Percentiles rank a stretch among this genome's conserved stretches.
Conservation (phyloP, 1,140 invertebrate species). For the Rhagoletis pomonella region DNA sequence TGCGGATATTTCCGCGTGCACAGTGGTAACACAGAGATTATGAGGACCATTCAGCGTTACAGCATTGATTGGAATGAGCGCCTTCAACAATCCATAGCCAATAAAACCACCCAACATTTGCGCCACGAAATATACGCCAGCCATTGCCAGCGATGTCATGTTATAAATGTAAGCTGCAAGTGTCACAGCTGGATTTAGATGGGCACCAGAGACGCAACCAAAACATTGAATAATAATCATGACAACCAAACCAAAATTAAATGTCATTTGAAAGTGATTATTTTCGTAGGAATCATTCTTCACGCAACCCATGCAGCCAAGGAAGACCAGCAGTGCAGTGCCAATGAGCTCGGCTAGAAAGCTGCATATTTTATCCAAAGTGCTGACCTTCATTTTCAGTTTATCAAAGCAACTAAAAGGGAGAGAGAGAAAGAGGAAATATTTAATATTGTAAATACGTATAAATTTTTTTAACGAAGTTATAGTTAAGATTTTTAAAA, state of each 20-base stretch:
- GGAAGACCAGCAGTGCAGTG: constrained; percentile 83
- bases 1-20: constrained; percentile 73
- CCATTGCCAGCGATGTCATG: constrained; percentile 77
- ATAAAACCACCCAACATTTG: constrained; percentile 83
- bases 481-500: no score
- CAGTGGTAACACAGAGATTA: constrained; percentile 79
- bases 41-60: constrained; percentile 28
- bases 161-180: constrained; percentile 78
- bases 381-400: constrained; percentile 68
- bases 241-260: constrained; percentile 70
- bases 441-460: background rate
- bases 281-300: constrained; percentile 59
- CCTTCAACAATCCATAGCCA: constrained; percentile 80
- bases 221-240: constrained; percentile 79
- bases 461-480: no score
- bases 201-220: constrained; percentile 90
- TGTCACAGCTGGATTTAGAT: constrained; percentile 92
- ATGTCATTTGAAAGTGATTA: constrained; percentile 64
- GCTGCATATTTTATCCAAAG: constrained; percentile 68
- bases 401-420: constrained; percentile 57
- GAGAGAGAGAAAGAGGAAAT: background rate
- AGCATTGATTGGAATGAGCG: constrained; percentile 75
- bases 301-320: constrained; percentile 85
- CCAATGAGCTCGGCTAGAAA: constrained; percentile 82
- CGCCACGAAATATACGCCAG: constrained; percentile 81